Base-by-base conservation (phyloP, 2,888 invertebrate species). In the Saturnia pavonia region DNA sequence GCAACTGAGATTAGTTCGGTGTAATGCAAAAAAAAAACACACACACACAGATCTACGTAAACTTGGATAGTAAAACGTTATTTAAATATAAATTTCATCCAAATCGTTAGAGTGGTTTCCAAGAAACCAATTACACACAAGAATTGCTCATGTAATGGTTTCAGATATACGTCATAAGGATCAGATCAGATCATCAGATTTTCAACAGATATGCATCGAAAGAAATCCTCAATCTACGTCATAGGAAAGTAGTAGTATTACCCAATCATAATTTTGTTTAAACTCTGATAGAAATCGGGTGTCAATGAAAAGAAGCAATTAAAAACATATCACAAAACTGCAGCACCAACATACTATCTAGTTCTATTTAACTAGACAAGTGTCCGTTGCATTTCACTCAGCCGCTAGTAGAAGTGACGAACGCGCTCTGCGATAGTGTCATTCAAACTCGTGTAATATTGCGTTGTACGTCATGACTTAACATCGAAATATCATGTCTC, bases 351-450 rank as follows among this genome's bases (percentile, higher is more conserved):
- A 67, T 73, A 72, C 71, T 69, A 68, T 42, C 68, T 43, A 27
- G 45, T 69, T 69, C 69, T 70, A 71, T 71, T 71, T 73, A 67
- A 69, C 60, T 70, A 72, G 72, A 68, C 71, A 69, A 65, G 68
- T 71, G 71, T 71, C 71, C 51, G 71, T 68, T 68, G 60, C n/a
- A 68, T 69, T 65, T 71, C 66, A 67, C 54, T 66, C 65, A 19
- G 65, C 65, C 65, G 65, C 66, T 40, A 66, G 70, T 51, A 45
- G 70, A 74, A 75, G 71, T 72, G 82, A 79, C 78, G 71, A 73
- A 48, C 68, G 45, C 51, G 72, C 69, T 71, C 69, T 51, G 74
- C 74, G 85, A 85, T 85, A 84, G 72, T 81, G 85, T 84, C 85
- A 84, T 77, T 84, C 84, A 84, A 78, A 69, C 70, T 73, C 73